Evolutionary conservation across 2,113 vertebrate genomes (phyloP).

Genomic region (Sigmodon hispidus): DNA sequence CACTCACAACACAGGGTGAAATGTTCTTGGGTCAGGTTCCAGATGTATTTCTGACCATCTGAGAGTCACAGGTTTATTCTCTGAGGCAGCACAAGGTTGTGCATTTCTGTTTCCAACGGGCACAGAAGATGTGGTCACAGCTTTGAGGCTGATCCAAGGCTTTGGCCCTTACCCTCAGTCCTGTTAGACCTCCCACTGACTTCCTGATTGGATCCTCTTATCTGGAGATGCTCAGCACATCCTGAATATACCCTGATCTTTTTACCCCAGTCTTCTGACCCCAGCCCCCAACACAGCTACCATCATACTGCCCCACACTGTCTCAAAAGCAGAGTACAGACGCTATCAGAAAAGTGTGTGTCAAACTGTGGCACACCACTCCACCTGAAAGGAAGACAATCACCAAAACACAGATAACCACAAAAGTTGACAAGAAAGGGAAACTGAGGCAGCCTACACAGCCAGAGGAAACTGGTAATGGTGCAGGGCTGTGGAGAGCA

Average conservation of each 20-base stretch:
- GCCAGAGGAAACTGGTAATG: not conserved
- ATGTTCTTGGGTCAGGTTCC: not conserved
- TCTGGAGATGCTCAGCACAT: not conserved
- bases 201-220: not conserved
- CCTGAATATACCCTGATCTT: not conserved
- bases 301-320: not conserved
- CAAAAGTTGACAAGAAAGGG: not conserved
- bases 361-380: not conserved
- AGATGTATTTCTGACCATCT: not conserved
- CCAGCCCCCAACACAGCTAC: not conserved
- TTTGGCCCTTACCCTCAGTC: not conserved
- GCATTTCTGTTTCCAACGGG: not conserved
- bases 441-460: not conserved
- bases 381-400: not conserved
- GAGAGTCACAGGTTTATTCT: not conserved
- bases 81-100: not conserved
- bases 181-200: not conserved
- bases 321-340: not conserved
- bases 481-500: too few species aligned
- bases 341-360: not conserved
- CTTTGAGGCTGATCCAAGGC: not conserved
- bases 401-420: not conserved
- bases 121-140: not conserved
- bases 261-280: not conserved
- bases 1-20: not conserved